Conservation (phyloP, 2,888 invertebrate species). For the Athalia rosae region DNA sequence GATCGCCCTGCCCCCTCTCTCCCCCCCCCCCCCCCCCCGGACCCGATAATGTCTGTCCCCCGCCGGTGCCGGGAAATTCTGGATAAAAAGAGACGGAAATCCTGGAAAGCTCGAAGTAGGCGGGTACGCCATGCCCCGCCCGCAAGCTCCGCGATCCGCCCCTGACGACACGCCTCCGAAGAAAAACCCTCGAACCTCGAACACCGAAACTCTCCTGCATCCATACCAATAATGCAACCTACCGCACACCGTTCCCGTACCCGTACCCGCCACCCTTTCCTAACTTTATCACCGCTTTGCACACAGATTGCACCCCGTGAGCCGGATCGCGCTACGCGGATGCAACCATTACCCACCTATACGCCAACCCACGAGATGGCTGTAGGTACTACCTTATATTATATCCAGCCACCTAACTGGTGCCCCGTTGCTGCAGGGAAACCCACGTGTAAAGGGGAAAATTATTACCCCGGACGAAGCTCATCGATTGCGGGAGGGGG, state of each 20-base stretch:
- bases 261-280: constrained; percentile 45
- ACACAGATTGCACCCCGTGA: constrained; percentile 65
- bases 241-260: constrained; percentile 47
- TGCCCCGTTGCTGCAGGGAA: too few species aligned
- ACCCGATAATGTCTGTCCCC: constrained; percentile 34
- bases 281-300: constrained; percentile 63
- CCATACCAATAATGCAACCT: constrained; percentile 52
- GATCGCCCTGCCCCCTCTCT: constrained; percentile 19
- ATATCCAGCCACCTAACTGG: too few species aligned
- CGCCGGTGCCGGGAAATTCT: constrained; percentile 3
- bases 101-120: constrained; percentile 59
- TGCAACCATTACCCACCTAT: constrained; percentile 63
- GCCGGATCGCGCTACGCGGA: constrained; percentile 50
- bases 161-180: constrained; percentile 64
- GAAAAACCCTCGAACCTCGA: constrained; percentile 41
- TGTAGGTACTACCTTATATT: not conserved
- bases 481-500: constrained; percentile 7
- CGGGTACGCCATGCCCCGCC: constrained; percentile 69
- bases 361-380: constrained; percentile 47
- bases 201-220: constrained; percentile 37
- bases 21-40: constrained; percentile 20
- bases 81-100: constrained; percentile 38
- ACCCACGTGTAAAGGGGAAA: not conserved
- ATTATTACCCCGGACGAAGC: constrained; percentile 35
- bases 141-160: constrained; percentile 67